phyloP scores from a whole-genome alignment of 2,888 invertebrate genomes.

The Leptopilina drosophilae region DNA sequence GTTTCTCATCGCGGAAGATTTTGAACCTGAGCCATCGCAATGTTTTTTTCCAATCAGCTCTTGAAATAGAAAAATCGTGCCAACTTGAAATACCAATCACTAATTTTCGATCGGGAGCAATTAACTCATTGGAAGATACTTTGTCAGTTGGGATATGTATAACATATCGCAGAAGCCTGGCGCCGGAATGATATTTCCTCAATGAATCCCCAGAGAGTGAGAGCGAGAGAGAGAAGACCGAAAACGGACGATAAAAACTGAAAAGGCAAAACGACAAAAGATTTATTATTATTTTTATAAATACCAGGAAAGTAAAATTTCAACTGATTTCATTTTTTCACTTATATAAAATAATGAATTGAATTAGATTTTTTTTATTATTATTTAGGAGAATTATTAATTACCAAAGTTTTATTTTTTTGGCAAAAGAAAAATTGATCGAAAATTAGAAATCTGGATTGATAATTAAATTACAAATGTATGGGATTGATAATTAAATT shows the following conservation, averaged over 20 bases:
- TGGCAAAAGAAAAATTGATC: no score
- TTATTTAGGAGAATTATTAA: no score
- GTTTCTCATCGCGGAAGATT: not conserved
- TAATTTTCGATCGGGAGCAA: not conserved
- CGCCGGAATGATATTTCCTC: conserved; percentile 18
- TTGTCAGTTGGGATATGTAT: not conserved
- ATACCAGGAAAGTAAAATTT: not conserved
- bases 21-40: conserved; percentile 23
- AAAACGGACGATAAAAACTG: not conserved
- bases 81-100: conserved; percentile 27
- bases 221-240: not conserved
- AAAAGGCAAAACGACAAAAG: not conserved
- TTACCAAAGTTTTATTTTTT: no score
- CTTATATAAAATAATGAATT: no score
- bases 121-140: not conserved
- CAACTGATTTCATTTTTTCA: no score
- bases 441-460: no score
- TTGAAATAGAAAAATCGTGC: conserved; percentile 25
- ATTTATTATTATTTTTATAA: not conserved
- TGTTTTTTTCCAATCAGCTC: conserved; percentile 15
- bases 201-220: not conserved
- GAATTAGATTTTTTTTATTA: no score
- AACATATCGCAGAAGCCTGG: conserved; percentile 15
- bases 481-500: no score
- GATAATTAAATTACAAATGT: no score